phyloP scores from a whole-genome alignment of 2,888 invertebrate species.

The Tinea semifulvella region DNA sequence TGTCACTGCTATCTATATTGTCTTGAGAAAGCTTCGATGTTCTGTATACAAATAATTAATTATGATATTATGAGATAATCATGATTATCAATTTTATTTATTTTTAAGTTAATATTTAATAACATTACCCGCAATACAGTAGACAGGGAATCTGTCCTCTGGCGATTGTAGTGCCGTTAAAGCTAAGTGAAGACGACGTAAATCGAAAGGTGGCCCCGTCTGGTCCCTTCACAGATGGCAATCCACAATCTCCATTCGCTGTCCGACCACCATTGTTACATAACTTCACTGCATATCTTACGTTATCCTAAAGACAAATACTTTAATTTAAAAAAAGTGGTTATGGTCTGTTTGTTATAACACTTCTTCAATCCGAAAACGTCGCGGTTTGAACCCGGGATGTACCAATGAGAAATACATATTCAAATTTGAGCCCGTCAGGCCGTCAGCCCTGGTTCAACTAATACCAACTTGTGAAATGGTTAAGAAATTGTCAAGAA shows the following conservation, averaged over 20 bases:
- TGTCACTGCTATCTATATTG: conserved; percentile 31
- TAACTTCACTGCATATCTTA: conserved; percentile 88
- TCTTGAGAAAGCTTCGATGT: not conserved
- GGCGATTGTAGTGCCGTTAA: conserved; percentile 95
- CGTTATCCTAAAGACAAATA: conserved; percentile 70
- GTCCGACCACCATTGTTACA: conserved; percentile 93
- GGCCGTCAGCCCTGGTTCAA: no score
- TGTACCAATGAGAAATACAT: no score
- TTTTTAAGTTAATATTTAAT: not conserved
- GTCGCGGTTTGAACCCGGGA: no score
- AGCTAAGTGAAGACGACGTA: conserved; percentile 90
- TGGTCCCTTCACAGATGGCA: conserved; percentile 87
- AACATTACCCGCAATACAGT: conserved; percentile 80
- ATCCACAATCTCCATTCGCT: conserved; percentile 93
- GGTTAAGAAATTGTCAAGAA: no score
- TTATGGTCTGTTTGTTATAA: no score
- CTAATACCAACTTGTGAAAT: no score
- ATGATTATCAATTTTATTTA: not conserved
- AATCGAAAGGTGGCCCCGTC: conserved; percentile 93
- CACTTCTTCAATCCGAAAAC: no score
- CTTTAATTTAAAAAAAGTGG: not conserved
- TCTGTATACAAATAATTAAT: not conserved
- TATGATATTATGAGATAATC: no score
- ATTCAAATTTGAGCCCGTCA: no score
- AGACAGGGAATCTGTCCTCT: conserved; percentile 95